Evolutionary conservation across 2,797 vertebrate genomes (phyloP), one percentile per base, ranked within the genome.

Genomic region (Eidolon dupreanum): DNA sequence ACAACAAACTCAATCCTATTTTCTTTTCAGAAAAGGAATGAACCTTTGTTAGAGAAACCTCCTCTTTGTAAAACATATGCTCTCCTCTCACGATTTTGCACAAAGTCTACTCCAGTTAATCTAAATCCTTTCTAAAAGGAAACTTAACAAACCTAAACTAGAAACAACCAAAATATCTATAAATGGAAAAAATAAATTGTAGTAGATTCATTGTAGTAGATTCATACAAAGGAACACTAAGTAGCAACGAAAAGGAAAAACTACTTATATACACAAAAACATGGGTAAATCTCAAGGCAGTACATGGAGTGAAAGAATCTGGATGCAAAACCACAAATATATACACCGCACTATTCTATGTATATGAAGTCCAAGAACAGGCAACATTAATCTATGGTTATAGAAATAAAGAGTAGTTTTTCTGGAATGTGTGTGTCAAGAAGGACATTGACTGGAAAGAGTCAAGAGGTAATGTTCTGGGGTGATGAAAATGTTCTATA

Each of bases 301-400:
- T 70, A 57, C 33, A 24, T 33, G 49, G 46, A 43, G 22, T 79
- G 65, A 93, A 93, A 96, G 75, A 95, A 77, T 22, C 10, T 28
- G 22, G n/a, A 92, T 15, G 71, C 13, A 41, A 7, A 77, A 22
- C 28, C 15, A 26, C 24, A 38, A 49, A 49, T 49, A 49, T 49
- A 10, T 49, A 49, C 16, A 38, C 4, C 36, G 10, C 55, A 9
- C 81, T 17, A 63, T 49, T 87, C 43, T 49, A 46, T n/a, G 15
- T 31, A 22, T 51, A 41, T 41, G 57, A 53, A 85, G 77, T 36
- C 31, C 26, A 85, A 85, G 66, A 84, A 65, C 5, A 36, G 7
- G 49, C 63, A 73, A 55, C 41, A 19, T 33, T 86, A 8, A 41
- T 9, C 53, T 55, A 15, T 8, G 11, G 20, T 15, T 53, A 41